phyloP scores from a whole-genome alignment of 2,888 invertebrate species.

The Chrysodeixis includens region DNA sequence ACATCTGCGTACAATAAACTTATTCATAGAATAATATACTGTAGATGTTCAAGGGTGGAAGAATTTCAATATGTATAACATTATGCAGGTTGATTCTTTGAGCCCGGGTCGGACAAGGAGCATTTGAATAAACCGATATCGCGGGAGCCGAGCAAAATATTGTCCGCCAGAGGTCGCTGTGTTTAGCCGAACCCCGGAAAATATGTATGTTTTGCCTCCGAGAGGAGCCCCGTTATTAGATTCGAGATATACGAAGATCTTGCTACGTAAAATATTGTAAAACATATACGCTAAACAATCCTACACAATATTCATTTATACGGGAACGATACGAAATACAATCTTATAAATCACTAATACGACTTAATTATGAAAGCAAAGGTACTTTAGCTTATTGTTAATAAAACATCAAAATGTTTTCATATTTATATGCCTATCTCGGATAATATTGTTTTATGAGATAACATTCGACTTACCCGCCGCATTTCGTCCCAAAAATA shows the following conservation, averaged over 20 bases:
- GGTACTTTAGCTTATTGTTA: constrained; percentile 40
- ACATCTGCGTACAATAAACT: constrained; percentile 72
- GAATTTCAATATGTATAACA: constrained; percentile 88
- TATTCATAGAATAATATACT: constrained; percentile 86
- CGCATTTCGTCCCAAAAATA: constrained; percentile 26
- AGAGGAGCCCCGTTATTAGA: constrained; percentile 78
- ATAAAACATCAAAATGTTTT: constrained; percentile 35
- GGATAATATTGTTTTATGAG: constrained; percentile 27
- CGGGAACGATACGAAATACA: constrained; percentile 30
- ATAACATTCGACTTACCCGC: constrained; percentile 11
- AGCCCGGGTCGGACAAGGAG: constrained; percentile 84
- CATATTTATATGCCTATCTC: constrained; percentile 15
- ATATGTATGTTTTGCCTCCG: constrained; percentile 81
- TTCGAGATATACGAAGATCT: constrained; percentile 70
- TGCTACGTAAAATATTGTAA: constrained; percentile 59
- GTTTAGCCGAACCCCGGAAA: constrained; percentile 75
- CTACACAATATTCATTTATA: constrained; percentile 11
- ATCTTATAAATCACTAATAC: constrained; percentile 30
- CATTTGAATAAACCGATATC: constrained; percentile 89
- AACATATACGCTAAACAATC: constrained; percentile 45
- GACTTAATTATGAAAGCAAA: constrained; percentile 23
- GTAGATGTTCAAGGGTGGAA: constrained; percentile 79
- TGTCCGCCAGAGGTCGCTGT: constrained; percentile 83
- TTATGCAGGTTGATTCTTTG: constrained; percentile 88
- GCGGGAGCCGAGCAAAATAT: constrained; percentile 84